Evolutionary conservation across 2,113 vertebrate species (phyloP).

Genomic region (Nibea albiflora): DNA sequence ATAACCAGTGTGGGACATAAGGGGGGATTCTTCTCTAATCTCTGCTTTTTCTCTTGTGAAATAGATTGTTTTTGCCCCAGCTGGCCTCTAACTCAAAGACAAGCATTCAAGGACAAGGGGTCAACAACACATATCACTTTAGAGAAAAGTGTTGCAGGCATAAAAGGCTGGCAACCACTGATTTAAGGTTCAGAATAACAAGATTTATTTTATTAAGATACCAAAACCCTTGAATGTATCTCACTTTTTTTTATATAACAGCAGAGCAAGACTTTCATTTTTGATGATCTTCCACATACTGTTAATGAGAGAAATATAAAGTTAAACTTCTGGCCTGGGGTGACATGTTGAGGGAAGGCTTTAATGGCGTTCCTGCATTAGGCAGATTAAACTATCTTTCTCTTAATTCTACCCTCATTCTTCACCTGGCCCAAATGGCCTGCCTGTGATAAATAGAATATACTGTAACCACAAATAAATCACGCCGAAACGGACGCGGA

Average conservation of each 20-base stretch:
- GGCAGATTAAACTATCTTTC: constrained; percentile 69
- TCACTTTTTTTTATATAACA: constrained; percentile 17
- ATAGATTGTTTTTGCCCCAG: too few relatives aligned
- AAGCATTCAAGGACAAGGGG: background rate
- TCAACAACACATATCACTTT: background rate
- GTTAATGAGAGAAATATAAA: constrained; percentile 69
- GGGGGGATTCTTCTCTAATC: background rate
- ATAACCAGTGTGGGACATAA: background rate
- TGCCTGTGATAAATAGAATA: constrained; percentile 47
- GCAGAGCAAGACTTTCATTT: constrained; percentile 9
- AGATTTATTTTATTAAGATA: constrained; percentile 1
- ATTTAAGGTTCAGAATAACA: background rate
- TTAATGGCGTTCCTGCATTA: constrained; percentile 75
- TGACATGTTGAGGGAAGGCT: constrained; percentile 52
- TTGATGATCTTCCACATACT: constrained; percentile 57
- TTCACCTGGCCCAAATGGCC: constrained; percentile 45
- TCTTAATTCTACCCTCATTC: constrained; percentile 46
- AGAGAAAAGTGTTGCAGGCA: background rate
- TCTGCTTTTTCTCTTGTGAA: background rate
- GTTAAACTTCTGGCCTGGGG: constrained; percentile 43
- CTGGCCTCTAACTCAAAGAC: background rate
- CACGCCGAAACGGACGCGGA: constrained; percentile 40
- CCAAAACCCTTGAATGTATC: background rate
- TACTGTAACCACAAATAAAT: constrained; percentile 49
- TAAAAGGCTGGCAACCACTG: background rate